Evolutionary conservation across 1,140 invertebrate genomes (phyloP).

Genomic region (Ladona fulva): DNA sequence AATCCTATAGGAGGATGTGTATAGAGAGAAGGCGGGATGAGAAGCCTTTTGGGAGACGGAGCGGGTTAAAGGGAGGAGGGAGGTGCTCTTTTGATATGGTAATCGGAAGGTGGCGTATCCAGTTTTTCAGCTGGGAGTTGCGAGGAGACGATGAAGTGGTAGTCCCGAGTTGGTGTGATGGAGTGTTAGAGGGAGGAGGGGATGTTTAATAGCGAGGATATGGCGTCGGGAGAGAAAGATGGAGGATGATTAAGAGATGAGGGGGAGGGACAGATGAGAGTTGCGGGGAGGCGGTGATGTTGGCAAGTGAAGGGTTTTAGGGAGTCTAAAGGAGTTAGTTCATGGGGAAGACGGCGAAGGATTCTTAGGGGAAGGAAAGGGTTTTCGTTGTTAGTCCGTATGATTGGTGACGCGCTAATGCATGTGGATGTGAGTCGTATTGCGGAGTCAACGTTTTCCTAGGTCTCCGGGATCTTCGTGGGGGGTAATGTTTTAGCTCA

Average conservation of each 20-base stretch:
- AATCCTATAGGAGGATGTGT: neutral
- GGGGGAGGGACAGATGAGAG: neutral
- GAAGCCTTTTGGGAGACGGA: neutral
- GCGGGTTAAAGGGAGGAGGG: neutral
- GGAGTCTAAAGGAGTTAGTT: neutral
- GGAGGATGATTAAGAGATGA: neutral
- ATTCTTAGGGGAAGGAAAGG: too few relatives aligned
- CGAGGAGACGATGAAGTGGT: neutral
- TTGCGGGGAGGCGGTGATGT: neutral
- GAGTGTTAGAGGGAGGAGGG: neutral
- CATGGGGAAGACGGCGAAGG: neutral
- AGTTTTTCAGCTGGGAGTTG: neutral
- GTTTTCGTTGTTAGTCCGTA: too few relatives aligned
- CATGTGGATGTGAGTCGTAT: too few relatives aligned
- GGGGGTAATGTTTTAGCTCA: too few relatives aligned
- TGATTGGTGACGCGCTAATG: too few relatives aligned
- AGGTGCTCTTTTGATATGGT: constrained; percentile 2
- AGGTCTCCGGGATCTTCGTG: too few relatives aligned
- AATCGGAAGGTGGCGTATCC: neutral
- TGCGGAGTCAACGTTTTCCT: too few relatives aligned
- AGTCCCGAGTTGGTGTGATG: neutral
- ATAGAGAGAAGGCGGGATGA: neutral
- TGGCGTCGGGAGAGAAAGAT: neutral
- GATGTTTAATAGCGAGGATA: constrained; percentile 9
- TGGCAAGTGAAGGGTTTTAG: neutral